Evolutionary conservation across 1,140 invertebrate genomes (phyloP).

Genomic region (Argopecten irradians): DNA sequence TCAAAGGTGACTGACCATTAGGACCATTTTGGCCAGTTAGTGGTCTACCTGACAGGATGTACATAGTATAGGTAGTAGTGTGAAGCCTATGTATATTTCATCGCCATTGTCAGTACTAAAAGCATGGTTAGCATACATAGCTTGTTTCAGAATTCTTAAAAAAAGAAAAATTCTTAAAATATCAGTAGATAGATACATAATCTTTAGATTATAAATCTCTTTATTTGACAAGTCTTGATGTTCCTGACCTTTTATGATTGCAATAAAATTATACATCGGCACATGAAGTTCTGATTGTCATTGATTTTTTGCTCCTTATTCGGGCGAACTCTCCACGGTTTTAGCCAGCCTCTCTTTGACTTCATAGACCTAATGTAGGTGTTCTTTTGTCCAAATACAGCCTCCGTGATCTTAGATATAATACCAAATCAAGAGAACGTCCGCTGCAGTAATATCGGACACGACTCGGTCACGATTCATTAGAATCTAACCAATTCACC

Average conservation of each 20-base stretch:
- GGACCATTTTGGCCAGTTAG: neutral
- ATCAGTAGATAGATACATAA: too few relatives aligned
- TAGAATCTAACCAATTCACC: neutral
- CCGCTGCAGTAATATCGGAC: neutral
- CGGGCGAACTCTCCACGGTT: neutral
- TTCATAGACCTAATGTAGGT: neutral
- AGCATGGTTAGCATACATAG: neutral
- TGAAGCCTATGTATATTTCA: neutral
- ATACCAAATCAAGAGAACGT: neutral
- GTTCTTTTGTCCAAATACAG: neutral
- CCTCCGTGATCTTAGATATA: neutral
- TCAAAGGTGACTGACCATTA: too few relatives aligned
- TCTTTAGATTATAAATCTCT: too few relatives aligned
- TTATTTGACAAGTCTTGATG: too few relatives aligned
- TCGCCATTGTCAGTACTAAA: neutral
- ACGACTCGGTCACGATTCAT: neutral
- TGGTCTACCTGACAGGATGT: neutral
- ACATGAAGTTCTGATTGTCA: neutral
- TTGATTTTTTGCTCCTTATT: neutral
- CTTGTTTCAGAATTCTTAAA: too few relatives aligned
- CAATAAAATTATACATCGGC: too few relatives aligned
- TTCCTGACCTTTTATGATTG: too few relatives aligned
- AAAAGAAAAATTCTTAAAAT: too few relatives aligned
- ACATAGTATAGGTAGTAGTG: neutral
- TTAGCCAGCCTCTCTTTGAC: too few relatives aligned